phyloP scores from a whole-genome alignment of 2,797 vertebrate species.

The Amblyraja radiata region DNA sequence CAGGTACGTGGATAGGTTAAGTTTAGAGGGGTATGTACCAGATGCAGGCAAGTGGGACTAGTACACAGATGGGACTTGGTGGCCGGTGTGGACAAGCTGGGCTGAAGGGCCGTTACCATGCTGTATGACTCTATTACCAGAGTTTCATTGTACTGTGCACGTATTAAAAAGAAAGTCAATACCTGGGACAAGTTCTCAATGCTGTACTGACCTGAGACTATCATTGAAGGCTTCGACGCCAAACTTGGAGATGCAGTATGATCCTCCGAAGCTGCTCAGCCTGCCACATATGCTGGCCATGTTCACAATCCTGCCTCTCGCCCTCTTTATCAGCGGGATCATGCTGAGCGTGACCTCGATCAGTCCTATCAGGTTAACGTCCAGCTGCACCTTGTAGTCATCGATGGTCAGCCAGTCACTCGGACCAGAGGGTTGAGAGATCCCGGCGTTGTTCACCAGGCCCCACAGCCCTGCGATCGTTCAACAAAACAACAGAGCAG shows the following conservation, averaged over 20 bases:
- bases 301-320: constrained; percentile 51
- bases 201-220: constrained; percentile 48
- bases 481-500: neutral
- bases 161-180: neutral
- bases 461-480: constrained; percentile 53
- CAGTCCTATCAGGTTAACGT: constrained; percentile 53
- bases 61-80: too few species aligned
- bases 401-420: constrained; percentile 54
- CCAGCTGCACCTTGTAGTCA: constrained; percentile 47
- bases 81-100: too few species aligned
- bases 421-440: accelerated
- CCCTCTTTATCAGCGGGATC: constrained; percentile 52
- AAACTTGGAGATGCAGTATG: constrained; percentile 54
- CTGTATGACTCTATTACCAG: too few species aligned
- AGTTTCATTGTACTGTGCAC: neutral
- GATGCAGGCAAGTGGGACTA: too few species aligned
- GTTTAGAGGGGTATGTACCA: too few species aligned
- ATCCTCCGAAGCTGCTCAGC: constrained; percentile 47
- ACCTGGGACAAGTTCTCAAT: neutral
- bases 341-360: constrained; percentile 51
- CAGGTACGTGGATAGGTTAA: too few species aligned
- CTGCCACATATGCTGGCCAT: constrained; percentile 50
- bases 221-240: constrained; percentile 55
- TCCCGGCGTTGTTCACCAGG: constrained; percentile 56
- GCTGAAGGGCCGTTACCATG: too few species aligned